Conservation (phyloP, 1,140 invertebrate species). For the Drosophila subpulchrella region DNA sequence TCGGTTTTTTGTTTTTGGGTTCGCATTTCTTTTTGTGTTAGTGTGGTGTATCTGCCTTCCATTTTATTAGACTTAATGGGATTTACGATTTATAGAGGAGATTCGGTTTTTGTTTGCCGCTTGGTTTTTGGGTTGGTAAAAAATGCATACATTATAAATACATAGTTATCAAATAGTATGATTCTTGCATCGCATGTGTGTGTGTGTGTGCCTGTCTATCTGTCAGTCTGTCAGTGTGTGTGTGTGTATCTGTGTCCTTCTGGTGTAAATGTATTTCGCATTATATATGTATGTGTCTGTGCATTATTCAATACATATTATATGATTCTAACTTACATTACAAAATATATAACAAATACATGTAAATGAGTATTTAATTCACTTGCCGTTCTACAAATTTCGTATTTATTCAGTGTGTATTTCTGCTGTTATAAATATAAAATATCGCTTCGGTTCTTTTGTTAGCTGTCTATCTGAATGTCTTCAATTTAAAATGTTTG, state of each 20-base stretch:
- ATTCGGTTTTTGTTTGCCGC: constrained; percentile 26
- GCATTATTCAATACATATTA: constrained; percentile 49
- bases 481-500: constrained; percentile 30
- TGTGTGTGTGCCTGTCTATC: constrained; percentile 10
- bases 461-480: constrained; percentile 35
- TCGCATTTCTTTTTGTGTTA: constrained; percentile 18
- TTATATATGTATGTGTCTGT: constrained; percentile 55
- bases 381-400: constrained; percentile 50
- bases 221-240: constrained; percentile 15
- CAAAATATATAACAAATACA: constrained; percentile 82
- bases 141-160: constrained; percentile 83
- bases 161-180: constrained; percentile 83
- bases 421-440: constrained; percentile 51
- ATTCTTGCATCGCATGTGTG: constrained; percentile 29
- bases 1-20: constrained; percentile 27
- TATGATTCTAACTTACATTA: constrained; percentile 79
- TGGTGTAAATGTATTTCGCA: constrained; percentile 54
- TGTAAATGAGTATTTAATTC: constrained; percentile 67
- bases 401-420: constrained; percentile 22
- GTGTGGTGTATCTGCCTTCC: constrained; percentile 41
- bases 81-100: constrained; percentile 28
- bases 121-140: constrained; percentile 66
- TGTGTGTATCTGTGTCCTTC: constrained; percentile 23
- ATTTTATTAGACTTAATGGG: constrained; percentile 53
- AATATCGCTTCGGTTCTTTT: constrained; percentile 44